These are phyloP conservation scores for Oryzias sinensis DNA, from an alignment of 2,797 vertebrate genomes.

Conservation along the genomic window DNA sequence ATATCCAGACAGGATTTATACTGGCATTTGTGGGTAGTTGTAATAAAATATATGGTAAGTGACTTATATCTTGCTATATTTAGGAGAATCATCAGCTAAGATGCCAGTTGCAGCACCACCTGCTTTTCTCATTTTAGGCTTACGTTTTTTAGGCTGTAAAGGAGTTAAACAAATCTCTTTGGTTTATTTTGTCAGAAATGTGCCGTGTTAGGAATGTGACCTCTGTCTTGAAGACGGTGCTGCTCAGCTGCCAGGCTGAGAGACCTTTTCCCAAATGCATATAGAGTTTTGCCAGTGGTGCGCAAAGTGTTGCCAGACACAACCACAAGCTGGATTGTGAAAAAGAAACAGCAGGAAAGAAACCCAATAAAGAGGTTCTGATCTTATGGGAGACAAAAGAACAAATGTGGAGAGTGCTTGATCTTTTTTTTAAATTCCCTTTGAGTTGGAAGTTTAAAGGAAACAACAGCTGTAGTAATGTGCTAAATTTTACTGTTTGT, in stretches of 20 bases:
- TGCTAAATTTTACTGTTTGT: slow-evolving; percentile 26
- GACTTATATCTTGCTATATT: slow-evolving; percentile 37
- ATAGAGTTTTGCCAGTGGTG: slow-evolving; percentile 41
- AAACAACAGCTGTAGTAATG: slow-evolving; percentile 5
- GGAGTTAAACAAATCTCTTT: slow-evolving; percentile 28
- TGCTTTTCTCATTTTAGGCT: slow-evolving; percentile 30
- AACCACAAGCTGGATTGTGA: slow-evolving; percentile 33
- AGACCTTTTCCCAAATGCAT: slow-evolving; percentile 56
- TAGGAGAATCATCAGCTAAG: slow-evolving; percentile 31
- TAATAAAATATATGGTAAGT: slow-evolving; percentile 49
- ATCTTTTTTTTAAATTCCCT: neutral
- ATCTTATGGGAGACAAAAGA: slow-evolving; percentile 9
- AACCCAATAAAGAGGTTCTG: slow-evolving; percentile 18
- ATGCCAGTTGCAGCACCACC: slow-evolving; percentile 15
- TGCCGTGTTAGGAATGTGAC: slow-evolving; percentile 36
- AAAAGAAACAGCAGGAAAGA: slow-evolving; percentile 36
- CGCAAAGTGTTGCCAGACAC: slow-evolving; percentile 46
- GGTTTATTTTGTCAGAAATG: slow-evolving; percentile 19
- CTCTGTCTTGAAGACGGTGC: slow-evolving; percentile 34
- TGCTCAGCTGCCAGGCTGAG: slow-evolving; percentile 58
- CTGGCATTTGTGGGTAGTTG: slow-evolving; percentile 55
- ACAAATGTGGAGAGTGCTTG: neutral
- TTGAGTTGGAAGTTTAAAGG: neutral
- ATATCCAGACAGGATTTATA: slow-evolving; percentile 50
- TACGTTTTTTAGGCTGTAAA: slow-evolving; percentile 3